Conservation (phyloP, 2,113 vertebrate species). For the Ginglymostoma cirratum region DNA sequence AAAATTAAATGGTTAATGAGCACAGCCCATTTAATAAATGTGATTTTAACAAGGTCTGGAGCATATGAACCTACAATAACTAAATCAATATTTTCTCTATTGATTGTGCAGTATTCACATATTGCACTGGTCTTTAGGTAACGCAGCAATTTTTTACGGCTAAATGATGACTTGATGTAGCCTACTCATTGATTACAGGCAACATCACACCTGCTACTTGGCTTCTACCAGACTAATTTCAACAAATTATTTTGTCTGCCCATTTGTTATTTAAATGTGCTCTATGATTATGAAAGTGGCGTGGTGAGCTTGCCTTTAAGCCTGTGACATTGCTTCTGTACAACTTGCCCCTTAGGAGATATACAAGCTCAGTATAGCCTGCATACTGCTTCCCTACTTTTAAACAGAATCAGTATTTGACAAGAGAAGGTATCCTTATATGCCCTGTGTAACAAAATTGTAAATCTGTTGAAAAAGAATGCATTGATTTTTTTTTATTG, state of each 20-base stretch:
- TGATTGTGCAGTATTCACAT: constrained; percentile 60
- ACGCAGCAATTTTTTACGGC: not conserved
- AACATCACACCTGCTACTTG: constrained; percentile 20
- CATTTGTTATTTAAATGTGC: not conserved
- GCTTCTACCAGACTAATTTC: not conserved
- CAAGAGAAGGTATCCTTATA: not conserved
- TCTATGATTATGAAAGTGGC: not conserved
- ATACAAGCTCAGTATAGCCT: too few species aligned
- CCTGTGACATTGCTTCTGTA: not conserved
- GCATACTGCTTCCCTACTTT: not conserved
- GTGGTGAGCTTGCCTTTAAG: not conserved
- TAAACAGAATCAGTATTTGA: not conserved
- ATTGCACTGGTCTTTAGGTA: constrained; percentile 29
- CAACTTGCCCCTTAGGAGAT: not conserved
- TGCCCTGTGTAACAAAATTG: not conserved
- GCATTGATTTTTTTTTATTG: constrained; percentile 1
- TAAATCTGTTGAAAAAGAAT: not conserved
- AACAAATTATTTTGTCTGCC: not conserved
- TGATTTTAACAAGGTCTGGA: constrained; percentile 65
- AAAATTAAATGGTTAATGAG: constrained; percentile 37
- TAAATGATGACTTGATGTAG: constrained; percentile 31
- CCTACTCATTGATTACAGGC: constrained; percentile 21
- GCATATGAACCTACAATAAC: constrained; percentile 69
- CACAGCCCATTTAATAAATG: constrained; percentile 55
- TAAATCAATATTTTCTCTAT: constrained; percentile 62